Conservation (phyloP, 2,888 invertebrate species). For the Rosalia funebris region DNA sequence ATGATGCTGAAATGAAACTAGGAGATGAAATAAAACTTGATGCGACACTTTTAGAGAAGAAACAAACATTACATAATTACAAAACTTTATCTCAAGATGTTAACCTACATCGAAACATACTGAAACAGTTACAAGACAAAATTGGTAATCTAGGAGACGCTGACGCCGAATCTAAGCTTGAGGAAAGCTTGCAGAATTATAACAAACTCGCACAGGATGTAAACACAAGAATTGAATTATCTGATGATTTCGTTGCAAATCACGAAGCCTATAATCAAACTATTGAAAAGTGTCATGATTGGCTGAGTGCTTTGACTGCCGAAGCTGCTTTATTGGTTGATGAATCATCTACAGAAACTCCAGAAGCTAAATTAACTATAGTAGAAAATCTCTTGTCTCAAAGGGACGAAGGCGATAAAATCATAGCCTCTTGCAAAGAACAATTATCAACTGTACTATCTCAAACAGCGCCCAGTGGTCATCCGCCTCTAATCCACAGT, state of each 20-base stretch:
- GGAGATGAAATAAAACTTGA: constrained; percentile 77
- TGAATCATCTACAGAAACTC: constrained; percentile 80
- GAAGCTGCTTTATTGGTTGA: constrained; percentile 83
- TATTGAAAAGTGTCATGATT: constrained; percentile 85
- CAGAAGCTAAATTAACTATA: constrained; percentile 78
- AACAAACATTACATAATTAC: constrained; percentile 83
- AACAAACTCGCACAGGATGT: constrained; percentile 75
- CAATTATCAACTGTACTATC: constrained; percentile 78
- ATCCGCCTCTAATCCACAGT: constrained; percentile 76
- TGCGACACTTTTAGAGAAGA: constrained; percentile 88
- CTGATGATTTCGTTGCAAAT: constrained; percentile 79
- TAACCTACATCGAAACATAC: constrained; percentile 82
- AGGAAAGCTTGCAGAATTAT: constrained; percentile 79
- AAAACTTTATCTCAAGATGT: constrained; percentile 87
- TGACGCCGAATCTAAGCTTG: constrained; percentile 79
- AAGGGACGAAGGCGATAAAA: constrained; percentile 77
- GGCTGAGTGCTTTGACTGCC: constrained; percentile 80
- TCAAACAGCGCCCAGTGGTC: constrained; percentile 82
- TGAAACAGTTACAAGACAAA: constrained; percentile 86
- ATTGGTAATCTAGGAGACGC: constrained; percentile 82
- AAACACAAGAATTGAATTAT: constrained; percentile 72
- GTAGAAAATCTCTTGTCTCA: constrained; percentile 81
- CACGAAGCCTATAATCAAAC: constrained; percentile 86
- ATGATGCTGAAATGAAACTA: constrained; percentile 80
- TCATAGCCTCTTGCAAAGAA: constrained; percentile 75